These are phyloP conservation scores for Caenorhabditis macrosperma DNA, from an alignment of 2,888 invertebrate genomes.

Conservation along the genomic window DNA sequence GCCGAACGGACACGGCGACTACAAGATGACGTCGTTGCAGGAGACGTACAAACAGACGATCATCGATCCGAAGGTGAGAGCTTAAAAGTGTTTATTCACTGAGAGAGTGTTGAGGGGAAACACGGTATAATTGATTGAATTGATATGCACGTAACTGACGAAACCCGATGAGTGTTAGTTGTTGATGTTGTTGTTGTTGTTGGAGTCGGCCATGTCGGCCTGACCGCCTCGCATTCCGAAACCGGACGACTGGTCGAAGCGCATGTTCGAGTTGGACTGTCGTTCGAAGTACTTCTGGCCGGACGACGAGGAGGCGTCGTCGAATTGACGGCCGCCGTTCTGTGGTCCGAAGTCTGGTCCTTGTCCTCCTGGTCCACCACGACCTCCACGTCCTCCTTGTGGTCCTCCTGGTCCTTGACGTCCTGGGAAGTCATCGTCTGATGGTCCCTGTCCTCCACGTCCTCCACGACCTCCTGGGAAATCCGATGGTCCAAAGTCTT, in stretches of 20 bases:
- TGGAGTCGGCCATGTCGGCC: background rate
- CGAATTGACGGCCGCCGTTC: conserved; percentile 19
- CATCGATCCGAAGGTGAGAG: conserved; percentile 79
- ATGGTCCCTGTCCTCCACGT: too few species aligned
- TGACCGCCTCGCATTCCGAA: conserved; percentile 36
- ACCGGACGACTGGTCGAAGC: conserved; percentile 51
- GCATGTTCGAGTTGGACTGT: conserved; percentile 6
- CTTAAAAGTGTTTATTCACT: background rate
- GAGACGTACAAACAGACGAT: conserved; percentile 79
- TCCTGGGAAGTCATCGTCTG: too few species aligned
- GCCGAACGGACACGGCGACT: conserved; percentile 75
- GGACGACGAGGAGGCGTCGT: conserved; percentile 10
- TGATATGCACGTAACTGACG: conserved; percentile 19
- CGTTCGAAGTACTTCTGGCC: conserved; percentile 35
- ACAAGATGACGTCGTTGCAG: conserved; percentile 75
- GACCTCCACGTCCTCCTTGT: background rate
- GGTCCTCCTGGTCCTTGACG: background rate
- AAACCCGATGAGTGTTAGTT: conserved; percentile 18
- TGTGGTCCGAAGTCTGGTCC: background rate
- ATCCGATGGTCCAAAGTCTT: background rate
- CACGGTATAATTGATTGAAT: too few species aligned
- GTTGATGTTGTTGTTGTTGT: conserved; percentile 5
- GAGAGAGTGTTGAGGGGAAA: background rate
- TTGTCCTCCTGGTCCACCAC: background rate
- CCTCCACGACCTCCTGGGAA: conserved; percentile 4